A percentile compares a stretch with the other conserved stretches of the same genome.
These are phyloP conservation scores for Tiliacea citrago DNA, from an alignment of 2,888 invertebrate species.

Conservation along the genomic window DNA sequence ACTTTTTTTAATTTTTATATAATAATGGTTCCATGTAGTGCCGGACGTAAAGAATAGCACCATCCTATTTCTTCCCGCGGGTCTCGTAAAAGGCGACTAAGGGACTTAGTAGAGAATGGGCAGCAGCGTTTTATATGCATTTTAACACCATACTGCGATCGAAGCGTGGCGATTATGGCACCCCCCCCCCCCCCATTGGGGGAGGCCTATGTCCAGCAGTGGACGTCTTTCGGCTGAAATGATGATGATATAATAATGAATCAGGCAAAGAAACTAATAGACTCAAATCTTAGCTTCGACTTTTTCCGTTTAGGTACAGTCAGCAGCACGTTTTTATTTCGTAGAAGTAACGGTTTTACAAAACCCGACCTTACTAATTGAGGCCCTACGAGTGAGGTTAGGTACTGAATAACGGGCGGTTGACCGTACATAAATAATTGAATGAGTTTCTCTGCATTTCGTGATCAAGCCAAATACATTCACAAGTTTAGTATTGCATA, in stretches of 20 bases:
- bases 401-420: neutral
- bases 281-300: neutral
- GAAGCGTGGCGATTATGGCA: too few species aligned
- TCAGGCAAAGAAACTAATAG: neutral
- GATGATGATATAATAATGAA: neutral
- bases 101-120: too few species aligned
- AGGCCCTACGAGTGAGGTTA: neutral
- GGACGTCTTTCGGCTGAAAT: too few species aligned
- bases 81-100: too few species aligned
- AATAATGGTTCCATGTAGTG: too few species aligned
- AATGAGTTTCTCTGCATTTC: neutral
- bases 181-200: too few species aligned
- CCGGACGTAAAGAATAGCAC: too few species aligned
- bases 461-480: slow-evolving; percentile 1
- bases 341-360: neutral
- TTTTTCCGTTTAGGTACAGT: neutral
- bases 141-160: too few species aligned
- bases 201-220: too few species aligned
- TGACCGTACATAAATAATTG: neutral
- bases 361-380: neutral
- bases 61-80: too few species aligned
- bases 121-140: too few species aligned
- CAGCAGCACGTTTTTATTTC: neutral
- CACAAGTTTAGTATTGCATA: neutral
- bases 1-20: too few species aligned